Evolutionary conservation across 2,888 invertebrate genomes (phyloP).

Genomic region (Lymantria monacha): DNA sequence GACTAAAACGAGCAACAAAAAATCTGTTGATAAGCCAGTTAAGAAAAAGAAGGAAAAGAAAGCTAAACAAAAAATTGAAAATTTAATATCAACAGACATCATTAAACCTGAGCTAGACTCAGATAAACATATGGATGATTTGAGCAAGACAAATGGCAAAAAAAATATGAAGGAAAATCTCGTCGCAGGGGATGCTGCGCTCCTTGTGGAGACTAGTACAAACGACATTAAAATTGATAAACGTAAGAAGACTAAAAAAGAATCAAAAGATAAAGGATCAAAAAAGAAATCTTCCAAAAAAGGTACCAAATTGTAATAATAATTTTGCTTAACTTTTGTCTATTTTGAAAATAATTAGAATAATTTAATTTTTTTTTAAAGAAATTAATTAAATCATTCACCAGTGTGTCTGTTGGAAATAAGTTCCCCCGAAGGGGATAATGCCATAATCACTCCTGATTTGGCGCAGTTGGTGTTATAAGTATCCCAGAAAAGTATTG

Average conservation of each 20-base stretch:
- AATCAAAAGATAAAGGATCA: slow-evolving; percentile 64
- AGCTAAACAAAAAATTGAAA: slow-evolving; percentile 58
- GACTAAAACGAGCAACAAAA: slow-evolving; percentile 57
- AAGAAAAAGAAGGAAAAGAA: slow-evolving; percentile 75
- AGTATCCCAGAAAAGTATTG: too few species aligned
- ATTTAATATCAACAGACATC: slow-evolving; percentile 60
- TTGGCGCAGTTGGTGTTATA: too few species aligned
- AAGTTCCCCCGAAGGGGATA: too few species aligned
- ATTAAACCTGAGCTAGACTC: slow-evolving; percentile 47
- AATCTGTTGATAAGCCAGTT: slow-evolving; percentile 47
- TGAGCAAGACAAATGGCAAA: slow-evolving; percentile 59
- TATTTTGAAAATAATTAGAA: too few species aligned
- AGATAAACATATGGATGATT: slow-evolving; percentile 49
- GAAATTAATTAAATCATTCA: too few species aligned
- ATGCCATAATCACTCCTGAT: too few species aligned
- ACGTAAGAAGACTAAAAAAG: slow-evolving; percentile 75
- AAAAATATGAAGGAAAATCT: slow-evolving; percentile 52
- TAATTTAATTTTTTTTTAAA: too few species aligned
- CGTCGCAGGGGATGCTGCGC: slow-evolving; percentile 32
- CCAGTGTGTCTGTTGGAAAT: too few species aligned
- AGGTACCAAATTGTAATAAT: slow-evolving; percentile 60
- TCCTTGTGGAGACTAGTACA: slow-evolving; percentile 32
- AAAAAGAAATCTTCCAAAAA: slow-evolving; percentile 73
- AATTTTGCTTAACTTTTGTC: background rate
- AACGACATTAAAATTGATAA: slow-evolving; percentile 73